Evolutionary conservation across 2,888 invertebrate genomes (phyloP), one percentile per base, ranked within the genome.

Genomic region (Xylocampa areola): DNA sequence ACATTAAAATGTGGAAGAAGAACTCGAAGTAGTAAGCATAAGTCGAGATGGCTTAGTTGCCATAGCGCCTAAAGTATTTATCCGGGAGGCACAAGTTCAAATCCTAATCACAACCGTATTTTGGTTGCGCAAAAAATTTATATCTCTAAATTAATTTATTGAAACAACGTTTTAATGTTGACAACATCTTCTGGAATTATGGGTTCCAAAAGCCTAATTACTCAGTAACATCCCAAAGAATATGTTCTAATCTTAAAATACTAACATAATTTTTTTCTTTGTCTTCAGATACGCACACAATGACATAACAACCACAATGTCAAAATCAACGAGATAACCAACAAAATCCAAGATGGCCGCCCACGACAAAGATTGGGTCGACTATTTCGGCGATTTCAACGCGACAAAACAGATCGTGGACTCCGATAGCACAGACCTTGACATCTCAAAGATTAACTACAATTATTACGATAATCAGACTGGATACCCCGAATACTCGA

Each of bases 391-490:
- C 27, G 81, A 82, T 37, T 88, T 81, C 68, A 81, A 79, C 67
- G 67, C 73, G 2, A 73, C 76, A 5, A 77, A 58, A 35, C 60
- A 29, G 10, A 48, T 36, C 21, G 57, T 45, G 19, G 73, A 53
- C 0, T 62, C 29, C 4, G 77, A 77, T n/a, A 60, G 51, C 53
- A 78, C 60, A 36, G 77, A 77, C 19, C 11, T 71, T 13, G 74
- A 75, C n/a, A 71, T 73, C 8, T 73, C 68, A 0, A 52, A 66
- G 19, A 39, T 51, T 5, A 68, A 58, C 16, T 37, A 47, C 41
- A 92, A 90, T 61, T 84, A 78, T 35, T 81, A 80, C 50, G 88
- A 87, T 6, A 91, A 91, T 43, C 68, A 77, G 3, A 87, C 89
- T 0, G 73, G 73, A 0, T 59, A 65, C 1, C 78, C 77, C 0